Base-by-base conservation (phyloP, 2,113 vertebrate genomes). In the Eurypyga helias region DNA sequence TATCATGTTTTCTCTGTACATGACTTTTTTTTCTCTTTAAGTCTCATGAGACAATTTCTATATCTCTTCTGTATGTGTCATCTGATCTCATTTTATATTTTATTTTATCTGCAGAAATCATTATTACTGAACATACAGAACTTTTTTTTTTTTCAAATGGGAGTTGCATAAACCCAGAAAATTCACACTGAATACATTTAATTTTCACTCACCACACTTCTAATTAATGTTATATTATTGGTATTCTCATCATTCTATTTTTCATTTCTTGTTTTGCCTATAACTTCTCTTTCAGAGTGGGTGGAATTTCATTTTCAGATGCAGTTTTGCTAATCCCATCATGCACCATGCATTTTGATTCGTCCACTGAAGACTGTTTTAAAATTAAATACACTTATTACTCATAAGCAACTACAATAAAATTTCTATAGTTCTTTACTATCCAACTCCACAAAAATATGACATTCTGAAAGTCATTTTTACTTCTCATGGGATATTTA, bases 221-320 rank as follows among this genome's bases (percentile, higher is more conserved):
- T 65, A 76, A 81, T 85, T 90, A 94, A 48, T 80, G 14, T 21
- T 36, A 26, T 31, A 52, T 65, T 60, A 66, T 49, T 90, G 28
- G 28, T 66, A 43, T 83, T 85, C 36, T 8, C 10, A 38, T 83
- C 28, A 45, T 41, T 83, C 8, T 80, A 36, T 73, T 89, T 96
- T 81, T 65, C 3, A 23, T 70, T 87, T 83, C 7, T 87, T 89
- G 66, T n/a, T 45, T 73, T 96, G 21, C 28, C 36, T 66, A 3
- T 34, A 73, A 81, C 9, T 77, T 77, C 43, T 38, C 19, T 73
- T 18, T 70, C 49, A 75, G 17, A 51, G 9, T 60, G 34, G 70
- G 17, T 24, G n/a, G 41, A 65, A 81, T 96, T 83, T 83, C 5
- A 66, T 62, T 89, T 92, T 87, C 60, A 91, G 80, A 94, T 91